These are phyloP conservation scores for Gracilinanus agilis DNA, from an alignment of 2,113 vertebrate genomes.

Conservation along the genomic window DNA sequence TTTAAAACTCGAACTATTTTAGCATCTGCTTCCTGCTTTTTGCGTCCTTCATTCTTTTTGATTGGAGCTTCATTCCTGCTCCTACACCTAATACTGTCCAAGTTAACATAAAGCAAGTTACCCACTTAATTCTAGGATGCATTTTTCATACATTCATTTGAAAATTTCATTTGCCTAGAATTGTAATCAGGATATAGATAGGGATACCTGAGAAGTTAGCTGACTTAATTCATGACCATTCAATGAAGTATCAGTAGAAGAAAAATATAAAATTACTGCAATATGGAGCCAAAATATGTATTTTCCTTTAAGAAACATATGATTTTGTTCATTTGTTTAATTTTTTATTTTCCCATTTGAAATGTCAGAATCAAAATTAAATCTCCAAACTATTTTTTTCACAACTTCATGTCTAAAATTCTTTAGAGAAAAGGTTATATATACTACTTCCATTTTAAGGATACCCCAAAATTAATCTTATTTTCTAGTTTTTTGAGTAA, in stretches of 20 bases:
- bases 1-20: slow-evolving; percentile 37
- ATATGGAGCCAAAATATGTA: background rate
- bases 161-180: background rate
- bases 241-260: background rate
- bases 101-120: background rate
- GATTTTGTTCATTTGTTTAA: background rate
- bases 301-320: background rate
- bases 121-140: background rate
- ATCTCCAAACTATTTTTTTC: background rate
- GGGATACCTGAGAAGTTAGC: background rate
- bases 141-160: background rate
- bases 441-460: too few species aligned
- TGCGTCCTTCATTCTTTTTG: background rate
- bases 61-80: background rate
- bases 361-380: background rate
- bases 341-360: background rate
- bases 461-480: too few species aligned
- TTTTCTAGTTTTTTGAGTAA: too few species aligned
- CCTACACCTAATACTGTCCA: too few species aligned
- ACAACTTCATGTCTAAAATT: background rate
- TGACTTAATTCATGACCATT: background rate
- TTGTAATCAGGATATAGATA: background rate
- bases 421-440: background rate
- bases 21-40: background rate
- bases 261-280: background rate